Conservation (phyloP, 2,888 invertebrate species). For the Leucophenga maculata region DNA sequence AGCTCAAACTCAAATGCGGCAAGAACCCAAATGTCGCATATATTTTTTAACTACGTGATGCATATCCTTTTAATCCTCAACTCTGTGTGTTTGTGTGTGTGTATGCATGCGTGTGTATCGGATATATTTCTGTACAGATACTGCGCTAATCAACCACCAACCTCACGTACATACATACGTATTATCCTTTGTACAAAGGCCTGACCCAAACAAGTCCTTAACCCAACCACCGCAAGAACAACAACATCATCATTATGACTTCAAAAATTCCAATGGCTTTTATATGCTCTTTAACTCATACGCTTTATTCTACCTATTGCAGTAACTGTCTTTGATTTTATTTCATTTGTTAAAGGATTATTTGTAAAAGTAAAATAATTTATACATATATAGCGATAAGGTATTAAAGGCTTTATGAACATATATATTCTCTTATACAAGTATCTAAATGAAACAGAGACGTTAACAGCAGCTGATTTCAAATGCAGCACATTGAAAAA, state of each 20-base stretch:
- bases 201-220: background rate
- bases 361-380: constrained; percentile 19
- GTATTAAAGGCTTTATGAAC: constrained; percentile 23
- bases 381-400: constrained; percentile 18
- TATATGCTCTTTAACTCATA: background rate
- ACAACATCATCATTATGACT: background rate
- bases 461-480: background rate
- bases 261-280: constrained; percentile 13
- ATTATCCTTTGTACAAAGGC: too few relatives aligned
- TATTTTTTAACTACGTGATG: constrained; percentile 39
- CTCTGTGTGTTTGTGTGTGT: constrained; percentile 5
- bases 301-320: background rate
- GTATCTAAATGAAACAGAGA: background rate
- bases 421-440: too few relatives aligned
- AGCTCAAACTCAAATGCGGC: constrained; percentile 11
- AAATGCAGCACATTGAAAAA: too few relatives aligned
- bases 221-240: constrained; percentile 35
- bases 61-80: constrained; percentile 52
- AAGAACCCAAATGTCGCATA: constrained; percentile 39
- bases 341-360: background rate
- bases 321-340: background rate
- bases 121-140: too few relatives aligned
- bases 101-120: background rate
- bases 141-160: constrained; percentile 8
- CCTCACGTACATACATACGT: background rate